A percentile compares a stretch with the other conserved stretches of the same genome.
These are phyloP conservation scores for Spodoptera litura DNA, from an alignment of 1,140 invertebrate genomes.

Conservation along the genomic window DNA sequence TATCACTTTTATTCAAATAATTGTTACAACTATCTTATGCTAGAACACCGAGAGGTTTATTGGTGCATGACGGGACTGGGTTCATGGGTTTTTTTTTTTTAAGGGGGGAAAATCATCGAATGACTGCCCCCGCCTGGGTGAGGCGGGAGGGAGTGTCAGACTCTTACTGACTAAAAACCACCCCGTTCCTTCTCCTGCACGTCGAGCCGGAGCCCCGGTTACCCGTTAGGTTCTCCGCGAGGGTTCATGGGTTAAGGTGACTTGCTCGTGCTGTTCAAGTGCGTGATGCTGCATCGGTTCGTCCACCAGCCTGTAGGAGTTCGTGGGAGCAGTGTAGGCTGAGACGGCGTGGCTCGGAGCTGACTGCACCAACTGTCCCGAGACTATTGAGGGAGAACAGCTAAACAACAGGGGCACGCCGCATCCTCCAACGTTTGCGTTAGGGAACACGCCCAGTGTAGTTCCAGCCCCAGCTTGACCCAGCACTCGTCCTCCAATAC, in stretches of 20 bases:
- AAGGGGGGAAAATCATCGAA: no score
- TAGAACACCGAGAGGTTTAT: slow-evolving; percentile 10
- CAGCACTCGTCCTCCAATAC: background rate
- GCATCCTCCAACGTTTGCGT: slow-evolving; percentile 65
- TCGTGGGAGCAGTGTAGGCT: background rate
- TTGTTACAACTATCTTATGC: slow-evolving; percentile 16
- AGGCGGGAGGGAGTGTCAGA: no score
- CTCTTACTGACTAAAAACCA: no score
- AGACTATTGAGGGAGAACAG: slow-evolving; percentile 71
- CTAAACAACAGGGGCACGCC: slow-evolving; percentile 74
- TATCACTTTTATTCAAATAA: slow-evolving; percentile 17
- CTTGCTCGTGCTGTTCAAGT: slow-evolving; percentile 47
- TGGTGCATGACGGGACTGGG: slow-evolving; percentile 32
- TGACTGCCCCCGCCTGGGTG: no score
- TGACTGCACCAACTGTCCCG: slow-evolving; percentile 61
- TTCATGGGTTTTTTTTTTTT: slow-evolving; percentile 49
- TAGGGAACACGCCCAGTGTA: slow-evolving; percentile 70
- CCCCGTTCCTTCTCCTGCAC: no score
- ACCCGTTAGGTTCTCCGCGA: no score
- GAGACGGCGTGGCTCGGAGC: slow-evolving; percentile 19
- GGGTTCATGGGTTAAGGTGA: slow-evolving; percentile 45
- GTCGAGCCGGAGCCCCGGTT: no score
- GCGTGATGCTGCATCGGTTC: slow-evolving; percentile 48
- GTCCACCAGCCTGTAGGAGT: slow-evolving; percentile 58
- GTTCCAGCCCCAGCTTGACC: slow-evolving; percentile 40